Base-by-base conservation (phyloP, 2,888 invertebrate genomes). In the Drosophila picticornis region DNA sequence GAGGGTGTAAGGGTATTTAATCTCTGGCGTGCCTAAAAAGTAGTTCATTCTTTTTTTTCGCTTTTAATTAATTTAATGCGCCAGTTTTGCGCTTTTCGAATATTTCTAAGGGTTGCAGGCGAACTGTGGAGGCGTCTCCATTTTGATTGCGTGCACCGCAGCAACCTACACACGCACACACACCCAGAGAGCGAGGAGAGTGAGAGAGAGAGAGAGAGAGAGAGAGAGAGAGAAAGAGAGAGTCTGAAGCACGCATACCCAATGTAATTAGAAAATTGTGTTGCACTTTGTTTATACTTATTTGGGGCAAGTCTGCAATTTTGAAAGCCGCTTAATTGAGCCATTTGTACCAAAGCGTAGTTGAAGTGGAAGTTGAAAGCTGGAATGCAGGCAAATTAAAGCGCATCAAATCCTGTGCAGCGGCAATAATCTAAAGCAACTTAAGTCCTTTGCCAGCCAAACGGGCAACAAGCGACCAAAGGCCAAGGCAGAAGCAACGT, bases 21-120 rank as follows among this genome's bases (percentile, higher is more conserved):
- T 27, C 1, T 27, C 10, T 11, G 27, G 19, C 6, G 3, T 19
- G 27, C 10, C 19, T 6, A 19, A 9, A 25, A 46, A 25, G 4
- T 10, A 10, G 1, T 46, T 46, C 1, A 1, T 16, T 46, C 4
- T 25, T 46, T 25, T 7, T 25, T 22, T 27, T 27, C 6, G 19
- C 19, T 51, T 90, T 91, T 91, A 91, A 88, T 88, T 88, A 88
- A 91, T 91, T 91, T 91, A 90, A 88, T 91, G 87, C 88, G 72
- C 71, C 82, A 84, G 80, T 81, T 89, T 84, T 77, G 81, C 81
- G 89, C 85, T 81, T 72, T 75, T 60, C 25, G 84, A 78, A 85
- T 77, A 75, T 73, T 73, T 83, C 11, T 29, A 50, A 38, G 46
- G 50, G 38, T 46, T 46, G 16, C 7, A 16, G 46, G 16, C 16